Percentiles rank a stretch among this genome's conserved stretches.
phyloP scores from a whole-genome alignment of 92 coral and sea anemone genomes.

The Parazoanthus atlanticus region DNA sequence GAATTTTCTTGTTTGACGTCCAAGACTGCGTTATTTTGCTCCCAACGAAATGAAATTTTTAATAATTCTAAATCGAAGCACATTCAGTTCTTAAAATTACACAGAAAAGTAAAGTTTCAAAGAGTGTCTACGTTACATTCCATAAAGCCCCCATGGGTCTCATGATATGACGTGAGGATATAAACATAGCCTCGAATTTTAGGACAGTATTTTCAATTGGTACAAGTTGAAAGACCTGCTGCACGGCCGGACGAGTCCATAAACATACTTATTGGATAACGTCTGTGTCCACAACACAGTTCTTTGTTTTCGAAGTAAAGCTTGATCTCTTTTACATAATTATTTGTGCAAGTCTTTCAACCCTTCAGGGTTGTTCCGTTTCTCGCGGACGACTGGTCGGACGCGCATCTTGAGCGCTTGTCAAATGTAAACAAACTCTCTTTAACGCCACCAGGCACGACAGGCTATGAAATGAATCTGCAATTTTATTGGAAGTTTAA shows the following conservation, averaged over 20 bases:
- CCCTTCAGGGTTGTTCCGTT: not conserved
- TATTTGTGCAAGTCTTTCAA: not conserved
- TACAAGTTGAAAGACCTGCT: slow-evolving; percentile 13
- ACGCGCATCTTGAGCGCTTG: slow-evolving; percentile 11
- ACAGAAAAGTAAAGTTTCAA: too few species aligned
- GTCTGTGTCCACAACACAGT: not conserved
- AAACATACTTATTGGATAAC: slow-evolving; percentile 18
- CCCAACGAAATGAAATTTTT: not conserved
- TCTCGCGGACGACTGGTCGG: not conserved
- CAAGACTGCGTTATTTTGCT: not conserved
- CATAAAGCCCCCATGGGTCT: not conserved
- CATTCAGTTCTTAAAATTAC: too few species aligned
- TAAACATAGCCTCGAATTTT: not conserved
- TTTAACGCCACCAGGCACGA: not conserved
- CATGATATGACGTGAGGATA: slow-evolving; percentile 14
- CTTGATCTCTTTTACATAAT: not conserved
- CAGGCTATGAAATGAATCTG: slow-evolving; percentile 14
- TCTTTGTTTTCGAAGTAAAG: not conserved
- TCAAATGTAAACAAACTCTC: slow-evolving; percentile 28
- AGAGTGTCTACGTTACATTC: not conserved
- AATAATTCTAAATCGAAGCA: too few species aligned
- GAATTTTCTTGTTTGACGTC: not conserved
- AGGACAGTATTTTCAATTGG: slow-evolving; percentile 7
- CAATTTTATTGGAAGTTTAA: slow-evolving; percentile 28
- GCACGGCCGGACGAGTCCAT: not conserved